A percentile compares a stretch with the other conserved stretches of the same genome.
These are phyloP conservation scores for Colossoma macropomum DNA, from an alignment of 2,113 vertebrate genomes.

Conservation along the genomic window DNA sequence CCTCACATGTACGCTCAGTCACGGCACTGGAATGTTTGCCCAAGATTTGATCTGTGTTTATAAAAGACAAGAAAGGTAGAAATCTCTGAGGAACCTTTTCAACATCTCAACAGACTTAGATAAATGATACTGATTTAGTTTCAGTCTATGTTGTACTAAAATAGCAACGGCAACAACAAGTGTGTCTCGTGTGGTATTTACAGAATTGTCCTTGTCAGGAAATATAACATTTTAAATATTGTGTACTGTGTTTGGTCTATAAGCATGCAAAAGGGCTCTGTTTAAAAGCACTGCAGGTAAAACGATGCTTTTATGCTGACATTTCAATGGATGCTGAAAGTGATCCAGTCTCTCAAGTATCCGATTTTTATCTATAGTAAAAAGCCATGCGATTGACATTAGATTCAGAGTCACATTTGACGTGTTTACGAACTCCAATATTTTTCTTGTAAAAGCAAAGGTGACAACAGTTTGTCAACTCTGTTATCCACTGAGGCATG, in stretches of 20 bases:
- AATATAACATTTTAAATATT: not conserved
- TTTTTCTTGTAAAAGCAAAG: conserved; percentile 24
- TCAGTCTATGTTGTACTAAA: not conserved
- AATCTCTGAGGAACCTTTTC: not conserved
- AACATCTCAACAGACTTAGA: not conserved
- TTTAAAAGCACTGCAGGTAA: not conserved
- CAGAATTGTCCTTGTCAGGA: not conserved
- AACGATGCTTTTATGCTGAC: not conserved
- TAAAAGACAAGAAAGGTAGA: not conserved
- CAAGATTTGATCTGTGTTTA: conserved; percentile 7
- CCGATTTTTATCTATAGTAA: not conserved
- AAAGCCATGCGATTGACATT: not conserved
- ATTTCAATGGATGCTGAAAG: conserved; percentile 8
- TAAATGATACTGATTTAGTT: not conserved
- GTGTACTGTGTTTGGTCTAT: not conserved
- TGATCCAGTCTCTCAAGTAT: conserved; percentile 17
- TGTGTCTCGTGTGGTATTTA: not conserved
- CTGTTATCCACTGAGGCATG: conserved; percentile 27
- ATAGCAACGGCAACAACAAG: not conserved
- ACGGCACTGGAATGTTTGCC: not conserved
- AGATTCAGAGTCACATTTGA: not conserved
- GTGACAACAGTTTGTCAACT: conserved; percentile 15
- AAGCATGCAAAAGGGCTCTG: not conserved
- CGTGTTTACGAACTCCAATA: not conserved
- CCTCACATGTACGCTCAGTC: not conserved